phyloP scores from a whole-genome alignment of 1,140 invertebrate species.

The Heliothis subflexa region DNA sequence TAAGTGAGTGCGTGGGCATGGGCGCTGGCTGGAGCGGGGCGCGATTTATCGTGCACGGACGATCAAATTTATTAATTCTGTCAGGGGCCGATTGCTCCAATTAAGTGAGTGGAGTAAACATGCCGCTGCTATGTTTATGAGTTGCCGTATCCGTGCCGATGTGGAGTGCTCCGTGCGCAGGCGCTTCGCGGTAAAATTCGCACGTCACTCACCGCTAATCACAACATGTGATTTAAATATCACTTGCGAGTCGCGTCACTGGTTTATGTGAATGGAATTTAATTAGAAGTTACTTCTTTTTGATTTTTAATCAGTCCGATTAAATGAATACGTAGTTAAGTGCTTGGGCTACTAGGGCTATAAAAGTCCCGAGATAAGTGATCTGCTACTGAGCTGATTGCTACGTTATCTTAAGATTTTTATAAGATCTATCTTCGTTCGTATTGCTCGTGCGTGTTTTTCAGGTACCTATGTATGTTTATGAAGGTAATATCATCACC shows the following conservation, averaged over 20 bases:
- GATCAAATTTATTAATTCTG: constrained; percentile 77
- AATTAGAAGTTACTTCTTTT: constrained; percentile 18
- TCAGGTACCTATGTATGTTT: not conserved
- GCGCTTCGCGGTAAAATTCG: constrained; percentile 52
- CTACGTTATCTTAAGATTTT: constrained; percentile 22
- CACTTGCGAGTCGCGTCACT: constrained; percentile 37
- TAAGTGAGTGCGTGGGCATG: constrained; percentile 49
- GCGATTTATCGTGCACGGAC: constrained; percentile 66
- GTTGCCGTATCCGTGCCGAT: constrained; percentile 44
- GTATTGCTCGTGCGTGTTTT: not conserved
- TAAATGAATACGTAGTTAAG: constrained; percentile 34
- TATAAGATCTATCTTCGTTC: not conserved
- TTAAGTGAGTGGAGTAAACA: constrained; percentile 76
- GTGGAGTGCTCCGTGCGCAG: constrained; percentile 16
- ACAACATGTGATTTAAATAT: constrained; percentile 55
- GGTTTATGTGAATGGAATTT: constrained; percentile 34
- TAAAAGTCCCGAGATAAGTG: constrained; percentile 26
- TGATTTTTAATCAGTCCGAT: constrained; percentile 19
- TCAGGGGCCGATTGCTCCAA: constrained; percentile 71
- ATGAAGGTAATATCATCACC: not conserved
- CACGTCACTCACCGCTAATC: constrained; percentile 62
- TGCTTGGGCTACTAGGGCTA: constrained; percentile 20
- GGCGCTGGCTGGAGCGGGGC: constrained; percentile 56
- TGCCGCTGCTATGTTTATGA: constrained; percentile 68
- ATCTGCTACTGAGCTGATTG: constrained; percentile 7